Evolutionary conservation across 64 coral and sea anemone species (phyloP), one percentile per base, ranked within the genome.

Genomic region (Trachythela sp.): DNA sequence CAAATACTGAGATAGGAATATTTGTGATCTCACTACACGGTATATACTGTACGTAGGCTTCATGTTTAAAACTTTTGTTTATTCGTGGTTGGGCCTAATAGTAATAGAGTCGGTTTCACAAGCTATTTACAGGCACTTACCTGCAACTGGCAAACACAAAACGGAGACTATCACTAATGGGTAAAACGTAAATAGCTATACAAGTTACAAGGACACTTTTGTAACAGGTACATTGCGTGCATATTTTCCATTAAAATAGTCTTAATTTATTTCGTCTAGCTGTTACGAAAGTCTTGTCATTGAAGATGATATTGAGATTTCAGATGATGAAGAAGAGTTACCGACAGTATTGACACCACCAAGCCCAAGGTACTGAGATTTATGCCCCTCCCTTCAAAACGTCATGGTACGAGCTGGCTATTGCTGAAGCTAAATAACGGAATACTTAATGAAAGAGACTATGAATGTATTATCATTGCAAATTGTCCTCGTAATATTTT

Each of bases 271-370:
- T 64, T 4, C 34, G 20, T 37, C 20, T 80, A 39, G 37, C 8
- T 37, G 75, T 80, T 80, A 80, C 20, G 75, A 80, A 80, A 39
- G 30, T 80, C 75, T 39, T 37, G 31, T 80, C 8, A 30, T 37
- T 13, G 75, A 35, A 80, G 75, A 80, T 39, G 75, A 39, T 37
- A 80, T 80, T 80, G 75, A 80, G 75, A 80, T 35, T 29, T 35
- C 31, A 35, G 13, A 3, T 39, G 9, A 80, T 8, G 75, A 80
- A 80, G 75, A 35, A 80, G 75, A 80, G 75, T 39, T 80, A 30
- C 75, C 4, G 34, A 80, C 31, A 80, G 37, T 80, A 37, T 80
- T 39, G 20, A 80, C 37, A 80, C 75, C 9, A 29, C 9, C 33
- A 2, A 27, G 68, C 1, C 26, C 13, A 64, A 64, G 10, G 7